Conservation (phyloP, 2,888 invertebrate genomes). For the Eugnorisma glareosa region DNA sequence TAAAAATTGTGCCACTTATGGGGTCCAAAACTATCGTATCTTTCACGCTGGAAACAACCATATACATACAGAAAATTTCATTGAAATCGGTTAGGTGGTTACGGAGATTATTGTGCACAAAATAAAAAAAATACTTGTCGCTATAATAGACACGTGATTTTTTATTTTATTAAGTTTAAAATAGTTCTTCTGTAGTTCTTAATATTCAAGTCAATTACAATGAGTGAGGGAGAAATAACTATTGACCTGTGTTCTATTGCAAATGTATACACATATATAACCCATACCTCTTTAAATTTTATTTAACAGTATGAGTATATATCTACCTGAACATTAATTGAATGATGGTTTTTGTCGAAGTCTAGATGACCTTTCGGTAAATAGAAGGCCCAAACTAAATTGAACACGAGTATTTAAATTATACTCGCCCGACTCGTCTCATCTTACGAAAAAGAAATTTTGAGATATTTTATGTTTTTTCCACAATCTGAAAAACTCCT, state of each 20-base stretch:
- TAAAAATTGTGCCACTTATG: not conserved
- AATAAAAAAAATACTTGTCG: too few relatives aligned
- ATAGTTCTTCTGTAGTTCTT: not conserved
- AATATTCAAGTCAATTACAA: not conserved
- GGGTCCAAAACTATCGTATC: not conserved
- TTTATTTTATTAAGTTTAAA: not conserved
- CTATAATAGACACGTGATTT: too few relatives aligned
- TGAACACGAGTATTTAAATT: slow-evolving; percentile 14
- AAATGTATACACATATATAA: not conserved
- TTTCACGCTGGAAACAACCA: not conserved
- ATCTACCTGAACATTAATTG: not conserved
- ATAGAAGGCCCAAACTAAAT: not conserved
- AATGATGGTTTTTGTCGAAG: not conserved
- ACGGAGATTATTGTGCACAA: too few relatives aligned
- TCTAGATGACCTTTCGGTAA: not conserved
- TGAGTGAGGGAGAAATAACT: not conserved
- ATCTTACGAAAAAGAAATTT: not conserved
- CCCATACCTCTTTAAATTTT: not conserved
- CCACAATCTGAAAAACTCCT: not conserved
- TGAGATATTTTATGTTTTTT: not conserved
- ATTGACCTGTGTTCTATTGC: not conserved
- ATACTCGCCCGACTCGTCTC: not conserved
- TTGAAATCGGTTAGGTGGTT: not conserved
- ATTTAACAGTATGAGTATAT: not conserved
- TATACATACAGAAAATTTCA: not conserved